phyloP scores from a whole-genome alignment of 2,797 vertebrate genomes.

The Aselliscus stoliczkanus region DNA sequence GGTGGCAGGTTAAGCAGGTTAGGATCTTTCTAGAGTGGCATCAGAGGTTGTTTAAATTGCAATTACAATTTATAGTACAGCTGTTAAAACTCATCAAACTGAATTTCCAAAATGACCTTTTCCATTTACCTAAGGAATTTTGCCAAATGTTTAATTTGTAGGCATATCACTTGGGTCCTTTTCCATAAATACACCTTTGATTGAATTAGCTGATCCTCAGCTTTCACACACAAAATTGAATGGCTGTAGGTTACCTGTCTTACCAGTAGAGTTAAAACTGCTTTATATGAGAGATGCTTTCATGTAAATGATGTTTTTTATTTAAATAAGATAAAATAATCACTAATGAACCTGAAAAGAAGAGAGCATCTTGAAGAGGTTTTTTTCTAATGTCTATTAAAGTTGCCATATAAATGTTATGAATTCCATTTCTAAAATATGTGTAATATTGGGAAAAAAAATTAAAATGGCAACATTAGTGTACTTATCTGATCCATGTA shows the following conservation, averaged over 20 bases:
- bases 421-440: conserved; percentile 35
- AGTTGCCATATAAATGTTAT: conserved; percentile 34
- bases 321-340: conserved; percentile 22
- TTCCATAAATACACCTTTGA: not conserved
- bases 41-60: conserved; percentile 38
- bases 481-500: not conserved
- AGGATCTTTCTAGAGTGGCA: conserved; percentile 22
- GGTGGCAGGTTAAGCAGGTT: conserved; percentile 7
- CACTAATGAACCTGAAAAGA: not conserved
- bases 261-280: not conserved
- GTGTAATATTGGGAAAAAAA: not conserved
- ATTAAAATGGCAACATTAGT: not conserved
- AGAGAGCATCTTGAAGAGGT: not conserved
- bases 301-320: not conserved
- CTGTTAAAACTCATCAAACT: conserved; percentile 46
- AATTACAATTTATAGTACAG: conserved; percentile 61
- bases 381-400: not conserved
- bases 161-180: not conserved
- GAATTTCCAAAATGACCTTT: conserved; percentile 5
- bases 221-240: not conserved
- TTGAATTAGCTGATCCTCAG: not conserved
- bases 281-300: not conserved
- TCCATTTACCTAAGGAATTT: not conserved
- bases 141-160: conserved; percentile 42
- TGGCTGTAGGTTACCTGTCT: not conserved